Conservation (phyloP, 1,140 invertebrate species). For the Drusus annulatus region DNA sequence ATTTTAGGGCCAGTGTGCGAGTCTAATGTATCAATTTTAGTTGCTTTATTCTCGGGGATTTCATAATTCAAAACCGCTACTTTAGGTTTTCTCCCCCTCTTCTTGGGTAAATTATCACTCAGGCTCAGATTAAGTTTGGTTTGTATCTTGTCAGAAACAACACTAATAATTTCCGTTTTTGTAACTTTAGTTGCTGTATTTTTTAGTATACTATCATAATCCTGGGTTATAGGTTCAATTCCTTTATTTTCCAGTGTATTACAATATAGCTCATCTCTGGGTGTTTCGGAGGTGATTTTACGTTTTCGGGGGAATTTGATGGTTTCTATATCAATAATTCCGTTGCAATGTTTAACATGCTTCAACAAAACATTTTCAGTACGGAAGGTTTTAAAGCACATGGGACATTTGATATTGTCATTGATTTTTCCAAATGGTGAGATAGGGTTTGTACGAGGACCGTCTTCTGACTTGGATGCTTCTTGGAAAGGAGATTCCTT, state of each 20-base stretch:
- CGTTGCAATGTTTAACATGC: conserved; percentile 71
- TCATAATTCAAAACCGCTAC: too few species aligned
- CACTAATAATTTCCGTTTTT: not conserved
- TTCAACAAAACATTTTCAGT: conserved; percentile 70
- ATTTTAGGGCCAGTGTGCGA: too few species aligned
- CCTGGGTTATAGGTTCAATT: not conserved
- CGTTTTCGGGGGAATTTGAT: conserved; percentile 48
- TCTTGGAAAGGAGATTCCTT: conserved; percentile 21
- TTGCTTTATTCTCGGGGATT: too few species aligned
- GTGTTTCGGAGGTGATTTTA: conserved; percentile 22
- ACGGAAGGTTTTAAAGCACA: conserved; percentile 69
- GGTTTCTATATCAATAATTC: conserved; percentile 58
- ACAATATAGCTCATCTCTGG: not conserved
- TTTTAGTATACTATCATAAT: not conserved
- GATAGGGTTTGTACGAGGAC: not conserved
- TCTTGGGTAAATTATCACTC: too few species aligned
- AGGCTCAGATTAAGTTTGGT: too few species aligned
- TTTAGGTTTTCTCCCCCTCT: too few species aligned
- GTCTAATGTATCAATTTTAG: too few species aligned
- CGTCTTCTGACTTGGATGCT: not conserved
- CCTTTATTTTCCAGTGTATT: not conserved
- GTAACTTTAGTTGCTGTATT: too few species aligned
- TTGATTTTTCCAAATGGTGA: conserved; percentile 48
- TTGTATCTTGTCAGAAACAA: not conserved
- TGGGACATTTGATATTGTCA: conserved; percentile 63